Evolutionary conservation across 2,113 vertebrate genomes (phyloP).

Genomic region (Scatophagus argus): DNA sequence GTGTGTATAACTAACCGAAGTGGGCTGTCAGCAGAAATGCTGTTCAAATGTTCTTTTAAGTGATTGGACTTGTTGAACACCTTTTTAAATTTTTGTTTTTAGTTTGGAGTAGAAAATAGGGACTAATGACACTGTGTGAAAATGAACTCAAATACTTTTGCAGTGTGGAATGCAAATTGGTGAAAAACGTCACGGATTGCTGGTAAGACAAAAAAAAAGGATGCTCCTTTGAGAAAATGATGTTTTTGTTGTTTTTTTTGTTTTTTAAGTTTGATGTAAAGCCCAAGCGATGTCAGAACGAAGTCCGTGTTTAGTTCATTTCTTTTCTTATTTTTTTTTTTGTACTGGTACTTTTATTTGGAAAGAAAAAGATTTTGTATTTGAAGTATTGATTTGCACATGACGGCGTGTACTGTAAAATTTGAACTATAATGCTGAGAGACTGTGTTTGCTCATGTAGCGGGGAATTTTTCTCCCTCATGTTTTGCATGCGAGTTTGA

Average conservation of each 20-base stretch:
- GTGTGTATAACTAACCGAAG: neutral
- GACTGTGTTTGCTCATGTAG: conserved; percentile 17
- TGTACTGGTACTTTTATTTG: conserved; percentile 61
- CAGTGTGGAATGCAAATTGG: neutral
- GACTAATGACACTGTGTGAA: neutral
- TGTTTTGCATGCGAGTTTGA: conserved; percentile 63
- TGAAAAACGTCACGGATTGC: conserved; percentile 13
- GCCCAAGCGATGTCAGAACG: conserved; percentile 7
- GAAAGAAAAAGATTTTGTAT: conserved; percentile 37
- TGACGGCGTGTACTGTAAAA: conserved; percentile 74
- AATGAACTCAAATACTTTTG: neutral
- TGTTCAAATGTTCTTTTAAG: conserved; percentile 5
- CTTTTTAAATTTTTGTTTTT: neutral
- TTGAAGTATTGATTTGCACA: conserved; percentile 70
- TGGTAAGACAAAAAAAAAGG: neutral
- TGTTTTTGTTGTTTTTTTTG: conserved; percentile 29
- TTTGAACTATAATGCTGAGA: conserved; percentile 18
- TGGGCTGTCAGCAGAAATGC: neutral
- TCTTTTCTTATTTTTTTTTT: neutral
- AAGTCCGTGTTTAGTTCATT: conserved; percentile 27
- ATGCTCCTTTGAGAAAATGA: conserved; percentile 23
- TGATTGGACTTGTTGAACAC: neutral
- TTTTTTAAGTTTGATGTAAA: conserved; percentile 41
- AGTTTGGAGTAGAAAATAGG: conserved; percentile 1
- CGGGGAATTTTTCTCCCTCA: neutral